Base-by-base conservation (phyloP, 1,140 invertebrate genomes). In the Trichonephila clavipes region DNA sequence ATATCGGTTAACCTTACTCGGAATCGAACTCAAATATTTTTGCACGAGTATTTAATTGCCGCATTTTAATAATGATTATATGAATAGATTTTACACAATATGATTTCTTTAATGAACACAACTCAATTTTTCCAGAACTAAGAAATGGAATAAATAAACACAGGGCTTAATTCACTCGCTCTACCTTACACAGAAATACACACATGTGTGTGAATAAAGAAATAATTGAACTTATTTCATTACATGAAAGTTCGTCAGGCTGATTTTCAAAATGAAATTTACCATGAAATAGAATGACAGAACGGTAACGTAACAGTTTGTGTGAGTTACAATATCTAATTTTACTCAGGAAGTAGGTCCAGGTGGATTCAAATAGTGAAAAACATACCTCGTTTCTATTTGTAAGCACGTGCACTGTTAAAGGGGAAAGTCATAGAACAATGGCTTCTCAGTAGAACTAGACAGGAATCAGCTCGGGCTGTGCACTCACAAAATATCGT, bases 321-420 rank as follows among this genome's bases (percentile, higher is more conserved):
- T 28, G 72, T 77, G 24, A 77, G 24, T 77, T 77, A 28, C 72
- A 77, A 18, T 6, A 77, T 77, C 72, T 77, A 77, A 77, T 40
- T 77, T 77, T 77, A 77, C 18, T 77, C 72, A 18, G 72, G 28
- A 77, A 77, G 14, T 77, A 77, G 72, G 72, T 77, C 34, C 72
- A 77, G 72, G 72, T 77, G 72, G 66, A 77, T 77, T 34, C 34
- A 77, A 77, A 77, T 77, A 34, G 34, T 34, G 24, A 40, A 77
- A 34, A 77, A 77, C 72, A 77, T 14, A 5, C 28, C 72, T 19
- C 72, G 28, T 77, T 77, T 77, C 72, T 77, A 77, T 77, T 77
- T 77, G 72, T 28, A 77, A 34, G 34, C 18, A 34, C 28, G 24
- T 77, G 72, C 28, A 77, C 18, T 18, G 72, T 40, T 77, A 34